These are phyloP conservation scores for Microcebus tavaratra DNA, from an alignment of 2,113 vertebrate species.

Conservation along the genomic window DNA sequence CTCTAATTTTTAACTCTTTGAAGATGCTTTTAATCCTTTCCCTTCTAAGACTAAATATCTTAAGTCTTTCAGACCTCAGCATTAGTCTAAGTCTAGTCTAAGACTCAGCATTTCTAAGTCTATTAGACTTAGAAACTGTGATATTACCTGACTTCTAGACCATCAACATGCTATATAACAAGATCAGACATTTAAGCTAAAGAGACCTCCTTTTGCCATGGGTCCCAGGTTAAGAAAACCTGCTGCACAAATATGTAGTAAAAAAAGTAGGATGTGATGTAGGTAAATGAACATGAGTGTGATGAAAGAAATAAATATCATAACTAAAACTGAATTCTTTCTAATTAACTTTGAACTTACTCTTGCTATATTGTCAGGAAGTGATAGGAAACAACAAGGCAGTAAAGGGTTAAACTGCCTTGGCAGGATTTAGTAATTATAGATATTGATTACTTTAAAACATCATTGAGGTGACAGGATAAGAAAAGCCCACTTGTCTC, in stretches of 20 bases:
- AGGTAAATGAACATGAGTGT: neutral
- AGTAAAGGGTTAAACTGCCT: slow-evolving; percentile 82
- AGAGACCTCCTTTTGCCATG: neutral
- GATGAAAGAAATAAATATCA: slow-evolving; percentile 28
- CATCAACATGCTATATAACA: neutral
- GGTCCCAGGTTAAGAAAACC: neutral
- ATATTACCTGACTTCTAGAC: neutral
- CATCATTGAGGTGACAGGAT: slow-evolving; percentile 77
- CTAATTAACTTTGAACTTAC: slow-evolving; percentile 68
- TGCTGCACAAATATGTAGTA: neutral
- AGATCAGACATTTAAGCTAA: neutral
- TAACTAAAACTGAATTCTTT: slow-evolving; percentile 68
- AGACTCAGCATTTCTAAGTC: too few relatives aligned
- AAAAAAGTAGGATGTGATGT: neutral
- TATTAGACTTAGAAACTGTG: neutral
- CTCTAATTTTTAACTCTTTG: neutral
- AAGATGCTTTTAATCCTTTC: neutral
- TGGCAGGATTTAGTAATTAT: slow-evolving; percentile 81
- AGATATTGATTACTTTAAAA: slow-evolving; percentile 85
- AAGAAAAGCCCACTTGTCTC: slow-evolving; percentile 81
- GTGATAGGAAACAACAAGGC: neutral
- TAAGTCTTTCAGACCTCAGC: neutral
- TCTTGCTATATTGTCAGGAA: slow-evolving; percentile 24
- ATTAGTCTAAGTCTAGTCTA: too few relatives aligned
- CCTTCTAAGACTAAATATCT: neutral